Evolutionary conservation across 2,888 invertebrate genomes (phyloP).

Genomic region (Deilephila elpenor): DNA sequence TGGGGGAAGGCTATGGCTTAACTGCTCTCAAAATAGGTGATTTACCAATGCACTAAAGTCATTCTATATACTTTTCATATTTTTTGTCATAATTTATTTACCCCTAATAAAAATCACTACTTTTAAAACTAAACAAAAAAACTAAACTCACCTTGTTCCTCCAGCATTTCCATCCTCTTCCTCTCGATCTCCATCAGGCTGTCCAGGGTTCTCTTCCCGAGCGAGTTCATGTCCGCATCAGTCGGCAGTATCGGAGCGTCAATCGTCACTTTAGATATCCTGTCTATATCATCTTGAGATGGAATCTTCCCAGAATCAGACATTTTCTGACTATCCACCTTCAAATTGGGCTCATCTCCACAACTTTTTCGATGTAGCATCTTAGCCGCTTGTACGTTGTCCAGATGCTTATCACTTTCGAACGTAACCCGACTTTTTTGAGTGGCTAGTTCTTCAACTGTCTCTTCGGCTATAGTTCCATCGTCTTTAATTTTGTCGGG

Average conservation of each 20-base stretch:
- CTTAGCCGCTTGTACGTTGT: conserved; percentile 44
- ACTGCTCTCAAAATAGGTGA: too few species aligned
- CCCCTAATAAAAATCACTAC: too few species aligned
- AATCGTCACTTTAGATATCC: conserved; percentile 94
- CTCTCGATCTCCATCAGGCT: conserved; percentile 95
- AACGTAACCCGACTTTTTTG: conserved; percentile 46
- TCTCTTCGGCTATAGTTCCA: conserved; percentile 63
- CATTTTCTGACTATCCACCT: conserved; percentile 65
- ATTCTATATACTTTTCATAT: too few species aligned
- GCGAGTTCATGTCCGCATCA: conserved; percentile 86
- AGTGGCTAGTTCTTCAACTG: conserved; percentile 43
- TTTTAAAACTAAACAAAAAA: too few species aligned
- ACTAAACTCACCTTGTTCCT: conserved; percentile 92
- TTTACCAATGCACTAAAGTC: too few species aligned
- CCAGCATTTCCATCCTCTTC: conserved; percentile 93
- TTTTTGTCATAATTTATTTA: too few species aligned
- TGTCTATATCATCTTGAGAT: conserved; percentile 93
- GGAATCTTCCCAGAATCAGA: conserved; percentile 83
- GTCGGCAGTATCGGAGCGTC: conserved; percentile 91
- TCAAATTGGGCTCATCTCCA: conserved; percentile 74
- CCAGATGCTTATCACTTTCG: conserved; percentile 39
- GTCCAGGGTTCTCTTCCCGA: conserved; percentile 91
- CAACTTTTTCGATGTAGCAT: conserved; percentile 76
- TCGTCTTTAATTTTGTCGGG: conserved; percentile 68
- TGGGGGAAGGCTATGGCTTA: too few species aligned